These are phyloP conservation scores for Lagria hirta DNA, from an alignment of 2,888 invertebrate species.

Conservation along the genomic window DNA sequence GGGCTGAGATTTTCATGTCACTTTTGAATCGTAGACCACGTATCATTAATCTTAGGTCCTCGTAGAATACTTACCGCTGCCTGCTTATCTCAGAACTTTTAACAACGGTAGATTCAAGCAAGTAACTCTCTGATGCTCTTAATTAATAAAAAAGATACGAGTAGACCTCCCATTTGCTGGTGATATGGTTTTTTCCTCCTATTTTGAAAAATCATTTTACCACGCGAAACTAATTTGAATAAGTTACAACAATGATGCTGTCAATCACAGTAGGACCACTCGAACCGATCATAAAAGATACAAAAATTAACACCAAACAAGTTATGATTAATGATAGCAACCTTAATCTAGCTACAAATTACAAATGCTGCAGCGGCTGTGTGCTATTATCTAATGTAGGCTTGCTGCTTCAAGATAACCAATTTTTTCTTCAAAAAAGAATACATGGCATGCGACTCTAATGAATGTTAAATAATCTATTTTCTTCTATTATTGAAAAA, in stretches of 20 bases:
- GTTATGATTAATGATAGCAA: conserved; percentile 46
- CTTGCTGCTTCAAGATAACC: conserved; percentile 6
- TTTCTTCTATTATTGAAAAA: too few species aligned
- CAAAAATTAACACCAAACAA: conserved; percentile 46
- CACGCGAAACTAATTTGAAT: conserved; percentile 27
- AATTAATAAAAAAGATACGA: conserved; percentile 47
- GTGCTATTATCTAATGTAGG: conserved; percentile 16
- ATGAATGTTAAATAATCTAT: too few species aligned
- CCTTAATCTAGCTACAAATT: conserved; percentile 41
- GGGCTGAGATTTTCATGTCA: conserved; percentile 57
- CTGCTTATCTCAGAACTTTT: conserved; percentile 44
- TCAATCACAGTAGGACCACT: conserved; percentile 38
- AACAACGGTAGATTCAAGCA: conserved; percentile 43
- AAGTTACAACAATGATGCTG: conserved; percentile 31
- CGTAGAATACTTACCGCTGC: conserved; percentile 43
- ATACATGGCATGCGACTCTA: too few species aligned
- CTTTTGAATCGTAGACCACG: conserved; percentile 55
- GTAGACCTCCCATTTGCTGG: conserved; percentile 4
- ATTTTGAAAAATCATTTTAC: conserved; percentile 9
- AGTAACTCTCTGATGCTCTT: conserved; percentile 47
- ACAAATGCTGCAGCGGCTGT: conserved; percentile 25
- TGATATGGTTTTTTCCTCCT: too few species aligned
- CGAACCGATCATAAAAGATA: conserved; percentile 37
- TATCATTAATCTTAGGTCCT: conserved; percentile 55
- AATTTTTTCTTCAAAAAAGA: too few species aligned